Base-by-base conservation (phyloP, 1,140 invertebrate genomes). In the Papilio polyxenes region DNA sequence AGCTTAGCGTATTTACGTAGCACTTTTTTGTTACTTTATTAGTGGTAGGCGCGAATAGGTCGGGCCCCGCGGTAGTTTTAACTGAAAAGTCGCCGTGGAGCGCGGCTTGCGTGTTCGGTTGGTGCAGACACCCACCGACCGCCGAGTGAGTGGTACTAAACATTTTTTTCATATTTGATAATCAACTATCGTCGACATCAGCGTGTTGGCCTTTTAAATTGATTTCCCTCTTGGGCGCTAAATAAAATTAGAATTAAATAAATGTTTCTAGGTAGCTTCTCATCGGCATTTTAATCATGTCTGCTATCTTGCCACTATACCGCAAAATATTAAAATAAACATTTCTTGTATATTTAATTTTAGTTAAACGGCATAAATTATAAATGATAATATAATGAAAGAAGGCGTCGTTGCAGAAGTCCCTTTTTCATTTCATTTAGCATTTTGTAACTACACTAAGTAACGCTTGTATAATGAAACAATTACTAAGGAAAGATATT, bases 81-180 rank as follows among this genome's bases (percentile, higher is more conserved):
- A 92, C 91, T 92, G 91, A 92, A 92, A 89, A 89, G 84, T 87
- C 85, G 85, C 83, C 89, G 89, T 87, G 87, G 88, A 87, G 86
- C 86, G 85, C 87, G 87, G 88, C 86, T 93, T 88, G 92, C 91
- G 92, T 93, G 92, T 86, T 87, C 83, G 84, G 82, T 82, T 80
- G 62, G 83, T 84, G 84, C 87, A 89, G 85, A 89, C 88, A 89
- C 88, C 89, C 87, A 92, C 87, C 83, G 82, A 82, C 82, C 84
- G 88, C 85, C 87, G 89, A 83, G 82, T 74, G 91, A 92, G 92
- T 44, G 80, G 83, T 83, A 48, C 75, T 81, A 75, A 91, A 92
- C 90, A 76, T 83, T 89, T 90, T 90, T 84, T 65, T 65, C 53
- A 75, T 40, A 82, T 51, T 62, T 62, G 49, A 81, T 83, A 65